A percentile compares a stretch with the other conserved stretches of the same genome.
These are phyloP conservation scores for Noctua janthe DNA, from an alignment of 2,888 invertebrate species.

Conservation along the genomic window DNA sequence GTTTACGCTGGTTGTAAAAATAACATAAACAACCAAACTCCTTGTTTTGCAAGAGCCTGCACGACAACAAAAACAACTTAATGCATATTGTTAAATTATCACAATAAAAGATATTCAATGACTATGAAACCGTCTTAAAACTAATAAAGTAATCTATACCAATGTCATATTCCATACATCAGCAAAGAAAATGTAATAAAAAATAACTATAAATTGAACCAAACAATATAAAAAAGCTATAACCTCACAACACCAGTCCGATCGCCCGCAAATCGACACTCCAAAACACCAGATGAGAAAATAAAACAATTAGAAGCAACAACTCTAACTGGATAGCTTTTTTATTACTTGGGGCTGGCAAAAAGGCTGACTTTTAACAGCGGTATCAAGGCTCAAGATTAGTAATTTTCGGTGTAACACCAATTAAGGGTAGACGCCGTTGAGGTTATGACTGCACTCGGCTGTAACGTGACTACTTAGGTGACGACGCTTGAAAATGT, in stretches of 20 bases:
- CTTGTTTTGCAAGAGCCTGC: background rate
- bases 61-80: background rate
- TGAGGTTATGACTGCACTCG: constrained; percentile 65
- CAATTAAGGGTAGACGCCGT: constrained; percentile 66
- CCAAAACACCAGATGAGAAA: constrained; percentile 62
- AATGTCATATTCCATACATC: background rate
- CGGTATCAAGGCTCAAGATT: constrained; percentile 66
- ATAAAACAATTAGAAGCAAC: constrained; percentile 67
- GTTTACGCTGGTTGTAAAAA: constrained; percentile 35
- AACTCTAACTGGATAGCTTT: constrained; percentile 64
- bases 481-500: constrained; percentile 18
- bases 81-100: background rate
- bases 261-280: constrained; percentile 42
- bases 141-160: background rate
- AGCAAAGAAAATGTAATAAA: constrained; percentile 1
- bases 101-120: background rate
- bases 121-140: background rate
- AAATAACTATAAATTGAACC: constrained; percentile 19
- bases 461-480: constrained; percentile 52
- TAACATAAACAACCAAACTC: constrained; percentile 9
- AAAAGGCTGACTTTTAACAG: constrained; percentile 66
- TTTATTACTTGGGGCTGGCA: constrained; percentile 64
- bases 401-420: constrained; percentile 70
- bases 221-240: constrained; percentile 39
- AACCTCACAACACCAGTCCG: constrained; percentile 40